A percentile compares a stretch with the other conserved stretches of the same genome.
These are phyloP conservation scores for Accipiter cooperii DNA, from an alignment of 2,113 vertebrate genomes.

Conservation along the genomic window DNA sequence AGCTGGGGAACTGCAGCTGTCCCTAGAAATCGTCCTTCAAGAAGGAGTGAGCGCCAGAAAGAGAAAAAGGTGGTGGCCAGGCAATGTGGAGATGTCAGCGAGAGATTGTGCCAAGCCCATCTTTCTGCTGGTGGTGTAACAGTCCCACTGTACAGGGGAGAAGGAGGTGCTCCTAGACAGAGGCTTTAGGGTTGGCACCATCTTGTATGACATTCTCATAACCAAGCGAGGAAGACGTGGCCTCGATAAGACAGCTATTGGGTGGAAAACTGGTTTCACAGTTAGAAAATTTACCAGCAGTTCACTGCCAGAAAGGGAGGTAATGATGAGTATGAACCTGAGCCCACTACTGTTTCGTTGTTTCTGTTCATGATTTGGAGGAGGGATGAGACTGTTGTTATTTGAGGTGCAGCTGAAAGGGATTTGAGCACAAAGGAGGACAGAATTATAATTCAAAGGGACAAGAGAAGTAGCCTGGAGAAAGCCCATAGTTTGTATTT, in stretches of 20 bases:
- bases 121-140: not conserved
- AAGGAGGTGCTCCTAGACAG: not conserved
- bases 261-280: not conserved
- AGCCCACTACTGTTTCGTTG: not conserved
- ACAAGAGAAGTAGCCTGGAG: not conserved
- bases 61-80: not conserved
- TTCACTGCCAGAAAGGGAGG: not conserved
- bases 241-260: not conserved
- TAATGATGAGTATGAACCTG: not conserved
- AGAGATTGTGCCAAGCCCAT: not conserved
- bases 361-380: not conserved
- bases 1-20: not conserved
- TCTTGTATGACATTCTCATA: not conserved
- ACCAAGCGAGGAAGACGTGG: not conserved
- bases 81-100: not conserved
- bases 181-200: not conserved
- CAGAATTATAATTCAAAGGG: not conserved
- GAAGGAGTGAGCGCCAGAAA: not conserved
- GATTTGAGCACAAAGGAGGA: not conserved
- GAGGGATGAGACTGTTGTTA: accelerated
- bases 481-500: not conserved
- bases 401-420: not conserved
- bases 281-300: not conserved
- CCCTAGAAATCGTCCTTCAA: not conserved
- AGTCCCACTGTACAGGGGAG: not conserved